Evolutionary conservation across 37 sponge, comb jelly and placozoan species (phyloP).

Genomic region (Spongilla lacustris): DNA sequence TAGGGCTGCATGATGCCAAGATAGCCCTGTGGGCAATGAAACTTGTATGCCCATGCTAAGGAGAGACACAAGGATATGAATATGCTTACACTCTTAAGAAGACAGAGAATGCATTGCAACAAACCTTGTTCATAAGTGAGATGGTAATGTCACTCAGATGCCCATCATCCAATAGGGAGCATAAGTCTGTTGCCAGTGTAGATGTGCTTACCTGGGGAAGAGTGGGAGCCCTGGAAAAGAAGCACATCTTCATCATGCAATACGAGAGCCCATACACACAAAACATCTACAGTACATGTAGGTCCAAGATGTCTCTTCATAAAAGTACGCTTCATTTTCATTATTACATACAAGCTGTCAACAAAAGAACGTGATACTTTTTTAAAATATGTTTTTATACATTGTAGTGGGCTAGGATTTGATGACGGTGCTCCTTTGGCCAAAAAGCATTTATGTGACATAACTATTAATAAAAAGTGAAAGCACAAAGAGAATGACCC

Average conservation of each 20-base stretch:
- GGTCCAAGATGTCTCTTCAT: too few relatives aligned
- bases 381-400: too few relatives aligned
- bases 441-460: too few relatives aligned
- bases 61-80: background rate
- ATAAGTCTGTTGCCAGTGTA: constrained; percentile 40
- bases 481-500: too few relatives aligned
- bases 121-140: background rate
- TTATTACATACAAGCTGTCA: too few relatives aligned
- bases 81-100: background rate
- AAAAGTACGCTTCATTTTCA: too few relatives aligned
- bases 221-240: constrained; percentile 16
- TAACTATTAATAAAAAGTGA: too few relatives aligned
- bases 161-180: constrained; percentile 33
- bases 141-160: background rate
- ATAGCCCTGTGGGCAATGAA: constrained; percentile 41
- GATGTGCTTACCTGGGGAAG: constrained; percentile 15
- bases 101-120: background rate
- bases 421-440: too few relatives aligned
- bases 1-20: constrained; percentile 25
- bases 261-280: background rate
- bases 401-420: too few relatives aligned
- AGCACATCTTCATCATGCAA: background rate
- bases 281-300: too few relatives aligned
- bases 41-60: constrained; percentile 21
- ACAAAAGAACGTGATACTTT: too few relatives aligned